Evolutionary conservation across 2,113 vertebrate genomes (phyloP), one percentile per base, ranked within the genome.

Genomic region (Triplophysa siluroides): DNA sequence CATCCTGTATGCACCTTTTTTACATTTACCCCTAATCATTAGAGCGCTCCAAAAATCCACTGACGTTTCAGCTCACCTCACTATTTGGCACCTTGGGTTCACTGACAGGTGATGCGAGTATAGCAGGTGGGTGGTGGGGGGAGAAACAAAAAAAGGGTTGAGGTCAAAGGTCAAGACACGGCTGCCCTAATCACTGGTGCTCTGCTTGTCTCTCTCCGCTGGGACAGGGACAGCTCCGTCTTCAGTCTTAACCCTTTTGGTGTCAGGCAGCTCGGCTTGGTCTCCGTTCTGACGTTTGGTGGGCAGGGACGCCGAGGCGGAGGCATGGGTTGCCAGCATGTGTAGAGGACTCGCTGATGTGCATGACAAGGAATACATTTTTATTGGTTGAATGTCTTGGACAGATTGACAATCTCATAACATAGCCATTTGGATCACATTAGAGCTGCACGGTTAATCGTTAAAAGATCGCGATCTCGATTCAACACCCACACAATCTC

Each of bases 221-320:
- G 92, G 93, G 88, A 92, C 88, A 74, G 92, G 89, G 2, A 94
- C 89, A 8, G 94, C 90, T 91, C 2, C 92, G 0, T 94, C 94
- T 4, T 94, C 94, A 0, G 87, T 92, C 90, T 96, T 98, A 83
- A 90, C 82, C n/a, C 94, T 92, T 92, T 99, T 98, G 12, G 93
- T 89, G 62, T 94, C 95, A 0, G 91, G 93, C 77, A 92, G 94
- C 73, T 97, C 95, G 0, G 87, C 61, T 86, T 93, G 94, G 82
- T 94, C 95, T 43, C 97, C 95, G 0, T 95, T 96, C 88, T 96
- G 96, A 64, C 97, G 94, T 90, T 98, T 99, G 8, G 96, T 98
- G n/a, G 96, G 97, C 23, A 99, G 95, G 61, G 94, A 98, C 0
- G 97, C 97, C 0, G 97, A 98, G 0, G 96, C 97, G 0, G 97